Conservation (phyloP, 1,140 invertebrate genomes). For the Ceratina australensis region DNA sequence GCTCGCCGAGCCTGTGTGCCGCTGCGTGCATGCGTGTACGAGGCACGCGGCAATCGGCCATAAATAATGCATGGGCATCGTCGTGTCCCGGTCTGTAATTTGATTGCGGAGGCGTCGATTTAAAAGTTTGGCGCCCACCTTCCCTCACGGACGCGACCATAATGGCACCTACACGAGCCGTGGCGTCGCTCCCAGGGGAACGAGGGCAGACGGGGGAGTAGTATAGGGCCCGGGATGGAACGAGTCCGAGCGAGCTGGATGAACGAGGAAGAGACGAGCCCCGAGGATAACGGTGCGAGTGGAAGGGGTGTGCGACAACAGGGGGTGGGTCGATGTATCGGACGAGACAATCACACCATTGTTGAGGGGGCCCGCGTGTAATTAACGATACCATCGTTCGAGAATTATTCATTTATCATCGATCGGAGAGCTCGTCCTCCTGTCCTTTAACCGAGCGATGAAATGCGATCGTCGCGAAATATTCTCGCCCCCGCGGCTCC, state of each 20-base stretch:
- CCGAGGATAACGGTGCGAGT: neutral
- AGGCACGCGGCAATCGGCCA: slow-evolving; percentile 70
- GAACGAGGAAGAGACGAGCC: too few relatives aligned
- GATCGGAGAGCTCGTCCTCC: slow-evolving; percentile 36
- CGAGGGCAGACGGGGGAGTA: slow-evolving; percentile 13
- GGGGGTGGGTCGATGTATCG: slow-evolving; percentile 55
- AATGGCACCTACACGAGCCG: slow-evolving; percentile 62
- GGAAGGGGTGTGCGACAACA: slow-evolving; percentile 25
- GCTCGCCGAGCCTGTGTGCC: neutral
- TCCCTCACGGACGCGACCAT: slow-evolving; percentile 60
- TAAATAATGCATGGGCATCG: slow-evolving; percentile 73
- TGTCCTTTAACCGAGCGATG: slow-evolving; percentile 50
- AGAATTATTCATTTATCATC: slow-evolving; percentile 70
- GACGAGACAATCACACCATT: slow-evolving; percentile 74
- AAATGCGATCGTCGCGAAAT: slow-evolving; percentile 18
- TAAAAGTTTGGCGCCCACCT: slow-evolving; percentile 69
- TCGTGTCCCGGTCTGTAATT: slow-evolving; percentile 73
- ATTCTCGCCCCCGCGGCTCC: neutral
- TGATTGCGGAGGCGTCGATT: slow-evolving; percentile 75
- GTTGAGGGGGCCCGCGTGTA: slow-evolving; percentile 63
- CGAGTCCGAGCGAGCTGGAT: too few relatives aligned
- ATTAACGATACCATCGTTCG: slow-evolving; percentile 74
- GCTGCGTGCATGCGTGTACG: slow-evolving; percentile 27
- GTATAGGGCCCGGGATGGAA: neutral
- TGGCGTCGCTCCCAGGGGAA: neutral